Evolutionary conservation across 1,140 invertebrate species (phyloP), one percentile per base, ranked within the genome.

Genomic region (Nephotettix cincticeps): DNA sequence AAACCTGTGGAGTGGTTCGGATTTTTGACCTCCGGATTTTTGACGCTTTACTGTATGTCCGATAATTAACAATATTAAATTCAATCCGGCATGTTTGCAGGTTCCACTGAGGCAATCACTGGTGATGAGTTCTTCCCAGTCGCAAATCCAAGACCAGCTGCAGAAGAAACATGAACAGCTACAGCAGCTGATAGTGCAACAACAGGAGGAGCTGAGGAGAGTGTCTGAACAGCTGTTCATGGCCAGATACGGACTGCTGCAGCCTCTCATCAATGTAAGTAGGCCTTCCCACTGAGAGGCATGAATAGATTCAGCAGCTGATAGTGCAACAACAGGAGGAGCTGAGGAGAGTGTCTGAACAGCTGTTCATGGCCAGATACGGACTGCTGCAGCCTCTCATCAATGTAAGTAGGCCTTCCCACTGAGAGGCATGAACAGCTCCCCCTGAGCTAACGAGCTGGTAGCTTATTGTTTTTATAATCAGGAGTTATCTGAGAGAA

Each of bases 301-400:
- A 95, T 75, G 91, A 92, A 73, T 89, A 94, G 78, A 81, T 95
- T 32, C 92, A 95, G 75, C 89, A 93, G 76, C 84, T 93, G 73
- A 95, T 95, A 69, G 86, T 91, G 28, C 88, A 92, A 75, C 93
- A 95, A 76, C 93, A 95, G 77, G 92, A 94, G 77, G 93, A 95
- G 79, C 78, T 96, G 71, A 83, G 90, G 47, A 86, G 89, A 71
- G 91, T 95, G 1, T 93, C 91, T 23, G 92, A 95, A 77, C 93
- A 95, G 77, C 81, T 96, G 28, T 80, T 94, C n/a, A 88, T 95
- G 76, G 91, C 93, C 0, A 86, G 91, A 79, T 91, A 93, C 76
- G 92, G 91, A 6, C 85, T 93, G 19, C 79, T 93, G 32, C 89
- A 89, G 64, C 86, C 89, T 68, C 51, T 89, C 73, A 82, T 87